Base-by-base conservation (phyloP, 2,888 invertebrate species). In the Creontiades dilutus region DNA sequence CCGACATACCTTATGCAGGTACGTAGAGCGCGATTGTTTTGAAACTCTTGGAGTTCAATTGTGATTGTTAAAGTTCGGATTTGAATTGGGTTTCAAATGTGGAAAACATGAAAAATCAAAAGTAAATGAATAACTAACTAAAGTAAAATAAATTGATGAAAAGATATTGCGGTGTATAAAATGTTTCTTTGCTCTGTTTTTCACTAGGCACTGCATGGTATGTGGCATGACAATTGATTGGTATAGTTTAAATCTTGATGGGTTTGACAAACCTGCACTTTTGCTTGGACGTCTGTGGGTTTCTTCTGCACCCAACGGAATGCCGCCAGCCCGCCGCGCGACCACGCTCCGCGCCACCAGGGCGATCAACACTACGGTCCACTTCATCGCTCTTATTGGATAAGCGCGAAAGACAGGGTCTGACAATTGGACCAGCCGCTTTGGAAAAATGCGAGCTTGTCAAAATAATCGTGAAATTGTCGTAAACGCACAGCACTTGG, bases 271-370 rank as follows among this genome's bases (percentile, higher is more conserved):
- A 88, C 88, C 88, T 88, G 52, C 78, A 55, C 37, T 88, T 48
- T 80, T 88, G 78, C 28, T 55, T 23, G 88, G 27, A 46, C 88
- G 37, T 78, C 52, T 48, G 78, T 88, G 88, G 13, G 88, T 88
- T 80, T 88, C 88, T 52, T 88, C 88, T 3, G 88, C 76, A 14
- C 88, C 88, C 88, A 88, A 55, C 12, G 88, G 88, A 27, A 78
- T 27, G 68, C 68, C 68, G 27, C 88, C 61, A 11, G 85, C 55
- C 55, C 88, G 88, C 48, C 88, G 88, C n/a, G 88, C 88, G 52
- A 78, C 52, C 48, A 88, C 88, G 55, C 55, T 78, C 55, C 88
- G 88, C 27, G 52, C 47, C 37, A 80, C 80, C 48, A 88, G 55
- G 52, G 80, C 88, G 80, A 88, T 28, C 37, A 88, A 37, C 78